These are phyloP conservation scores for Poliocrania exsul DNA, from an alignment of 2,797 vertebrate genomes.

Conservation along the genomic window DNA sequence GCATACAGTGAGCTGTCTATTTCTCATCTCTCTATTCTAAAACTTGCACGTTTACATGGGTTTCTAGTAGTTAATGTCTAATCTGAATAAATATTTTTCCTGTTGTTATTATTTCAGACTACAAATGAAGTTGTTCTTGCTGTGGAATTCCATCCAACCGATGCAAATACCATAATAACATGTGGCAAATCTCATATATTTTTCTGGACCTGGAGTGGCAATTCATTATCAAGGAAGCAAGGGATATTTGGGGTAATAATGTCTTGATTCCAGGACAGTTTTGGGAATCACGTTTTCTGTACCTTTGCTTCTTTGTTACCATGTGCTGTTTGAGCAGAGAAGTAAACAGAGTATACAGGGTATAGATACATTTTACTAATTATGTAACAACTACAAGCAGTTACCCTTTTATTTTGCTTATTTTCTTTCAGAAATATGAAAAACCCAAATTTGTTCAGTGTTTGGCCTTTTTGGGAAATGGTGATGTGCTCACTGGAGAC, in stretches of 20 bases:
- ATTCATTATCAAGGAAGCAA: slow-evolving; percentile 92
- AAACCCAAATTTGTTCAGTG: slow-evolving; percentile 98
- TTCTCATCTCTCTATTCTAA: not conserved
- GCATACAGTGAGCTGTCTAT: not conserved
- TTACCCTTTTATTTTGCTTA: slow-evolving; percentile 14
- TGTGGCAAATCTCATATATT: slow-evolving; percentile 98
- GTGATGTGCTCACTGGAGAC: slow-evolving; percentile 95
- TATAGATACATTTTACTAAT: not conserved
- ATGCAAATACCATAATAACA: slow-evolving; percentile 93
- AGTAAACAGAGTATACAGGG: not conserved
- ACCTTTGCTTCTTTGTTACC: not conserved
- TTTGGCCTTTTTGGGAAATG: slow-evolving; percentile 90
- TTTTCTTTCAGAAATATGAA: slow-evolving; percentile 90
- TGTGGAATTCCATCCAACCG: slow-evolving; percentile 95
- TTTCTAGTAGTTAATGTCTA: not conserved
- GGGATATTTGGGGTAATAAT: slow-evolving; percentile 95
- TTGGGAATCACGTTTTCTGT: not conserved
- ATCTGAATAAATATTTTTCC: not conserved
- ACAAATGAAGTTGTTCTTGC: slow-evolving; percentile 95
- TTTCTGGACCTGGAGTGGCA: slow-evolving; percentile 97
- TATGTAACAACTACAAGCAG: not conserved
- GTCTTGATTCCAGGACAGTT: not conserved
- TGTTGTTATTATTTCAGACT: slow-evolving; percentile 79
- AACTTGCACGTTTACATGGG: not conserved
- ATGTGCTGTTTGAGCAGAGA: not conserved